Evolutionary conservation across 2,888 invertebrate species (phyloP).

Genomic region (Dromius quadrimaculatus): DNA sequence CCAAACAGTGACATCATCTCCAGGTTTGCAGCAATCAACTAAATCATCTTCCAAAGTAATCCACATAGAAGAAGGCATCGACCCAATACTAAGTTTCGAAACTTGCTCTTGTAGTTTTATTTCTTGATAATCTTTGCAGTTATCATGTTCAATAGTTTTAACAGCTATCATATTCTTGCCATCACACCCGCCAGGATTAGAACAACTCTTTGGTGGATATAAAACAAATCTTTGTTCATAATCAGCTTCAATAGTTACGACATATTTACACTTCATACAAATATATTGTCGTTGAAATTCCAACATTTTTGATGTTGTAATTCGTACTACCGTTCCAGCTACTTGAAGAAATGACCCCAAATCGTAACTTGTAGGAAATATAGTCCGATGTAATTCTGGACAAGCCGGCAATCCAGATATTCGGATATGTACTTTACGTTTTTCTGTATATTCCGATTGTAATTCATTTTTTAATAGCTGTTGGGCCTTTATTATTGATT

Average conservation of each 20-base stretch:
- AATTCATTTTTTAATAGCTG: slow-evolving; percentile 68
- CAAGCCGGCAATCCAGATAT: slow-evolving; percentile 77
- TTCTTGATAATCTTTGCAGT: slow-evolving; percentile 87
- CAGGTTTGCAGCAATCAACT: slow-evolving; percentile 88
- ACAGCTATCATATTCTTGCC: slow-evolving; percentile 70
- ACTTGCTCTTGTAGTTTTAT: slow-evolving; percentile 89
- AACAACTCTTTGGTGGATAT: slow-evolving; percentile 69
- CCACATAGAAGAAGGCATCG: slow-evolving; percentile 81
- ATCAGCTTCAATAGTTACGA: slow-evolving; percentile 75
- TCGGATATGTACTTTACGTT: slow-evolving; percentile 77
- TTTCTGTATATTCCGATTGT: slow-evolving; percentile 65
- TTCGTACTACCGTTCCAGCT: slow-evolving; percentile 83
- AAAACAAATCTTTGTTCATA: slow-evolving; percentile 69
- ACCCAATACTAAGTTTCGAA: slow-evolving; percentile 77
- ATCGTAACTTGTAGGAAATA: slow-evolving; percentile 79
- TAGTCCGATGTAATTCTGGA: slow-evolving; percentile 75
- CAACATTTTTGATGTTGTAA: slow-evolving; percentile 80
- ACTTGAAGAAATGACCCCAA: slow-evolving; percentile 80
- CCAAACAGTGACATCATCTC: slow-evolving; percentile 89
- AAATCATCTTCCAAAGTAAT: slow-evolving; percentile 87
- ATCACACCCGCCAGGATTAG: slow-evolving; percentile 71
- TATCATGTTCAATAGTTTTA: slow-evolving; percentile 71
- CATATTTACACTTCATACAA: slow-evolving; percentile 82
- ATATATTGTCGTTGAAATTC: slow-evolving; percentile 80
- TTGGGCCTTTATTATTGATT: slow-evolving; percentile 73